These are phyloP conservation scores for Microplitis demolitor DNA, from an alignment of 1,140 invertebrate genomes.

Conservation along the genomic window DNA sequence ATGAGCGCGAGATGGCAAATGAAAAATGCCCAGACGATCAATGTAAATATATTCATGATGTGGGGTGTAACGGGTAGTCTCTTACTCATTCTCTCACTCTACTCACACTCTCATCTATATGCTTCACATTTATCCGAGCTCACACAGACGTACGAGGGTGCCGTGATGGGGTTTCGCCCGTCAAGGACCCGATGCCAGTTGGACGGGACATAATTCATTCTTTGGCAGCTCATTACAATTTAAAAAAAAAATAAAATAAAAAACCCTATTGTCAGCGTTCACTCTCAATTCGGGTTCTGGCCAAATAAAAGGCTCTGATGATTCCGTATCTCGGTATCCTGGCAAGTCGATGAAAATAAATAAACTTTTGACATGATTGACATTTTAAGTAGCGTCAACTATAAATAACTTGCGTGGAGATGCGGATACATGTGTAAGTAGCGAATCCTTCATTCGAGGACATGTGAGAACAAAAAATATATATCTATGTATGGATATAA, in stretches of 20 bases:
- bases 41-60: conserved; percentile 64
- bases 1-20: conserved; percentile 48
- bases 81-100: conserved; percentile 1
- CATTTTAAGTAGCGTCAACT: too few species aligned
- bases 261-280: conserved; percentile 43
- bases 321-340: too few species aligned
- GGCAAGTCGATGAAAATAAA: too few species aligned
- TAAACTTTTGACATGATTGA: too few species aligned
- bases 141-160: not conserved
- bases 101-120: not conserved
- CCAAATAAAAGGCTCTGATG: too few species aligned
- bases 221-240: conserved; percentile 64
- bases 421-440: too few species aligned
- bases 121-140: not conserved
- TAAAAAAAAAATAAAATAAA: conserved; percentile 52
- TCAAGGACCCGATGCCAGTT: conserved; percentile 51
- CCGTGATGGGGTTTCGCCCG: conserved; percentile 23
- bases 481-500: not conserved
- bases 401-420: too few species aligned
- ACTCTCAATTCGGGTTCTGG: conserved; percentile 24
- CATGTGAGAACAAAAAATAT: not conserved
- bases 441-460: not conserved
- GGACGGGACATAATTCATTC: conserved; percentile 59
- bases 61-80: conserved; percentile 50
- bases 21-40: conserved; percentile 62